Base-by-base conservation (phyloP, 2,113 vertebrate species). In the Gasterosteus nipponicus region DNA sequence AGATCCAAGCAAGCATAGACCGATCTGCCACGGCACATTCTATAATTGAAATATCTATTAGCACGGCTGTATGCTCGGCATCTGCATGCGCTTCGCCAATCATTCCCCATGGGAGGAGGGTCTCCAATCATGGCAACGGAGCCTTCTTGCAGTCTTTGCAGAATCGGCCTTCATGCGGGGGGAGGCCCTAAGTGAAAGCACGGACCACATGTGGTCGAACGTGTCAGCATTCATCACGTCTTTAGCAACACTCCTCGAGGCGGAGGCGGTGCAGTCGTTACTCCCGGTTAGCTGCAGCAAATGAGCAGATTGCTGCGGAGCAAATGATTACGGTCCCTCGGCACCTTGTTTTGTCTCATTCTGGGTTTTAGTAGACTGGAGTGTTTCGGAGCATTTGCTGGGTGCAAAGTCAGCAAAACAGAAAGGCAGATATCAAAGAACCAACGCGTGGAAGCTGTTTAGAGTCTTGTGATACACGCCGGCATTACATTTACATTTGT, bases 21-120 rank as follows among this genome's bases (percentile, higher is more conserved):
- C n/a, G n/a, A n/a, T n/a, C n/a, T n/a, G n/a, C n/a, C n/a, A n/a
- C n/a, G n/a, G n/a, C n/a, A n/a, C 33, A 5, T 68, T 35, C 19
- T 76, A 29, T 61, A 62, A 81, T 78, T 85, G 71, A 51, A 72
- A 18, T 75, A 70, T 77, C 58, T 33, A 51, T 49, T 29, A 74
- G 65, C 31, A 44, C n/a, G n/a, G n/a, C n/a, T n/a, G n/a, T n/a
- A n/a, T n/a, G n/a, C n/a, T n/a, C n/a, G n/a, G n/a, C n/a, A n/a
- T n/a, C n/a, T n/a, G 63, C 35, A 64, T 84, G 82, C 60, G 82
- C 69, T 73, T 88, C 81, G 67, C 63, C 81, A 69, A 53, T 88
- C 73, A 81, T 39, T 31, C n/a, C n/a, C n/a, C n/a, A n/a, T n/a
- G n/a, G n/a, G n/a, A n/a, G n/a, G n/a, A n/a, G n/a, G n/a, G 65